Base-by-base conservation (phyloP, 2,113 vertebrate species). In the Puntigrus tetrazona region DNA sequence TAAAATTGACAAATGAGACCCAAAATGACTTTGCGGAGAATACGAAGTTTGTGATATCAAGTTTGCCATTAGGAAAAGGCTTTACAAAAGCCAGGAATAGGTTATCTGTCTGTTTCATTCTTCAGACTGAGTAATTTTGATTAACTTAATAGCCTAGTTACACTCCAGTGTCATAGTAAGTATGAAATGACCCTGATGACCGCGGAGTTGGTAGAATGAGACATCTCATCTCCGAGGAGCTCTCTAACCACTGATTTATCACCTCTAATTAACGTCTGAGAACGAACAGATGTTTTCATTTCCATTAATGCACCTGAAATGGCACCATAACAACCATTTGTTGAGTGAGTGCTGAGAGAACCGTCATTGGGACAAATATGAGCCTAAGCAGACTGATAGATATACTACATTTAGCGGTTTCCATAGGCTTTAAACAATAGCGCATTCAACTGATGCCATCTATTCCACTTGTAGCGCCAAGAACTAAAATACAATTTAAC, bases 231-330 rank as follows among this genome's bases (percentile, higher is more conserved):
- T 78, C 43, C 59, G 38, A 45, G 25, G 25, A 69, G 20, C 63
- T 63, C 65, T 52, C 29, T 78, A 63, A 67, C 18, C 36, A 34
- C 34, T 84, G 70, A 87, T 83, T 87, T 81, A 72, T 84, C 77
- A 77, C 18, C 45, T 29, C 34, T 80, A 79, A 85, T 85, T 81
- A 43, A 65, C 63, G 11, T 74, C 59, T 82, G 82, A 59, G 78
- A 77, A 55, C 45, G 83, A 85, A 69, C 70, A 79, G 83, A 87
- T 83, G 63, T 22, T 74, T 78, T 50, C 11, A 86, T 87, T 87
- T 87, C 65, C 59, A 27, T 78, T 65, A 79, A 65, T 74, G 76
- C 36, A 80, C 29, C 75, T 77, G 29, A 77, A 65, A 77, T 70
- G 47, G 69, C n/a, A 41, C 31, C 73, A 55, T 16, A 55, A 20